These are phyloP conservation scores for Araneus ventricosus DNA, from an alignment of 1,140 invertebrate genomes.

Conservation along the genomic window DNA sequence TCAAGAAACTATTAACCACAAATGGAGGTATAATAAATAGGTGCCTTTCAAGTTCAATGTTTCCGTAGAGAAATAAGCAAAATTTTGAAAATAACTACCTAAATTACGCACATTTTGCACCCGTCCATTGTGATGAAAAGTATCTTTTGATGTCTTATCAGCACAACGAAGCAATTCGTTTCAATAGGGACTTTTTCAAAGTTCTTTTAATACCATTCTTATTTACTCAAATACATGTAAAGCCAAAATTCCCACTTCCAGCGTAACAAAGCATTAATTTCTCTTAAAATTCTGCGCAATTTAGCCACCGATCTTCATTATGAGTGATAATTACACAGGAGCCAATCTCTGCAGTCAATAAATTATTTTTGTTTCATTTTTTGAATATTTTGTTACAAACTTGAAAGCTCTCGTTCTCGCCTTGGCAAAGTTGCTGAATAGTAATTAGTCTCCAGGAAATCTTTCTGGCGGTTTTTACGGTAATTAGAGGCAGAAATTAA, in stretches of 20 bases:
- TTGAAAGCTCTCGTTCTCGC: background rate
- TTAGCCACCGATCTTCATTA: background rate
- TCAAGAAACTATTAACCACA: no score
- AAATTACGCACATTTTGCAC: no score
- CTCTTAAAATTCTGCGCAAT: background rate
- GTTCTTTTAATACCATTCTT: background rate
- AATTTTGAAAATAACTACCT: no score
- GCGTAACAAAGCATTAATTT: background rate
- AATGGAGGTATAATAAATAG: no score
- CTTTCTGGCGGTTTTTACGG: background rate
- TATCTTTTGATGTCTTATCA: no score
- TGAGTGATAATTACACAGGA: background rate
- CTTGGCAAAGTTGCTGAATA: background rate
- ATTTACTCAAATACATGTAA: background rate
- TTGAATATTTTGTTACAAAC: background rate
- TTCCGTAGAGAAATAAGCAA: no score
- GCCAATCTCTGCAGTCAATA: background rate
- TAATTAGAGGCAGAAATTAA: constrained; percentile 34
- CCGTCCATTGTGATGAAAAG: no score
- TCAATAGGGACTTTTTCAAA: background rate
- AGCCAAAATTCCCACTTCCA: background rate
- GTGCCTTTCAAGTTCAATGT: no score
- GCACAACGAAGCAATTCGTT: background rate
- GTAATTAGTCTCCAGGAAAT: constrained; percentile 14
- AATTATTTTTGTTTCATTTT: background rate